Conservation (phyloP, 2,113 vertebrate genomes). For the Nestor notabilis region DNA sequence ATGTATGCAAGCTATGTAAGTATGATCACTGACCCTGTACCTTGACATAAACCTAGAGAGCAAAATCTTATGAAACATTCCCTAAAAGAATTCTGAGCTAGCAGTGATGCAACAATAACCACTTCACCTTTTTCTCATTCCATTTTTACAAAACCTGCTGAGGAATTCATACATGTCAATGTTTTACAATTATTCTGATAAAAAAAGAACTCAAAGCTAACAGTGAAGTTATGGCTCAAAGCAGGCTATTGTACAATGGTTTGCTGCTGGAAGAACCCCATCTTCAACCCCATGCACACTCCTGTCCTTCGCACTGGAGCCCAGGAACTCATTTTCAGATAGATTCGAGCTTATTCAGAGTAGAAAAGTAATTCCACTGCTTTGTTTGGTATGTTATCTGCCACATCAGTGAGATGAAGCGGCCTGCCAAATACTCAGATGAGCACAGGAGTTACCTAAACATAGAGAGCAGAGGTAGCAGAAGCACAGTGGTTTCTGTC, state of each 20-base stretch:
- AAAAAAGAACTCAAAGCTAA: not conserved
- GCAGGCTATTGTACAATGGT: not conserved
- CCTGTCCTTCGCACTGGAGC: rapidly evolving
- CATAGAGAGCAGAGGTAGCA: not conserved
- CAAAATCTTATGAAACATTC: not conserved
- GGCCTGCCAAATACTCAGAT: not conserved
- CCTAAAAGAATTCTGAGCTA: not conserved
- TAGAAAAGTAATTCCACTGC: not conserved
- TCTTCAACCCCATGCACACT: not conserved
- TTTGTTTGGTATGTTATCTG: not conserved
- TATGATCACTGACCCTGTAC: not conserved
- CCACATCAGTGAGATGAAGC: not conserved
- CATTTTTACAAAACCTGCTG: not conserved
- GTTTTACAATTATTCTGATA: not conserved
- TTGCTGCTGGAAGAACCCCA: not conserved
- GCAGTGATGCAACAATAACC: not conserved
- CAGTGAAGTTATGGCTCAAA: not conserved
- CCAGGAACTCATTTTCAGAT: not conserved
- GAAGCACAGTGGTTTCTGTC: not conserved
- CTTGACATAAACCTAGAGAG: not conserved
- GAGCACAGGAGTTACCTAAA: not conserved
- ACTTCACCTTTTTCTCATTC: not conserved
- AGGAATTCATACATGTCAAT: not conserved
- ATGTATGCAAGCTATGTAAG: not conserved
- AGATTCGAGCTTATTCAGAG: not conserved